Evolutionary conservation across 2,888 invertebrate genomes (phyloP).

Genomic region (Lepidochitona cinerea): DNA sequence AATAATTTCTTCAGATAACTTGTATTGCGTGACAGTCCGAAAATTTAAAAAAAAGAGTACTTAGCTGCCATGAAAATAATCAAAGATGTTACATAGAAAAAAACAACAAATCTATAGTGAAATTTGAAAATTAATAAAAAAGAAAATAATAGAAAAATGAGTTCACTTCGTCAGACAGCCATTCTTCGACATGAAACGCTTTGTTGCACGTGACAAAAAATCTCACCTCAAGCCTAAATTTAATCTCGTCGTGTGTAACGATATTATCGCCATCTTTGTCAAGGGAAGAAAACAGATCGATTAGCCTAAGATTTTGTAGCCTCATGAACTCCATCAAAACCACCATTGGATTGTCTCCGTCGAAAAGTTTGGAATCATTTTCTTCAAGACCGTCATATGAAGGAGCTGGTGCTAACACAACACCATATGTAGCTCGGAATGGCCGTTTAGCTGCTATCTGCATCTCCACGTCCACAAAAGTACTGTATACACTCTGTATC

Average conservation of each 20-base stretch:
- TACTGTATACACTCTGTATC: neutral
- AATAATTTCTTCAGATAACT: too few species aligned
- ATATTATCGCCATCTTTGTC: conserved; percentile 33
- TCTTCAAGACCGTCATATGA: neutral
- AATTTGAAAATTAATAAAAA: too few species aligned
- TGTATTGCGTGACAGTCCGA: too few species aligned
- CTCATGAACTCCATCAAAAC: conserved; percentile 62
- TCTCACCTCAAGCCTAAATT: conserved; percentile 17
- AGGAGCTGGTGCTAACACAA: neutral
- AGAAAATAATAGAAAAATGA: too few species aligned
- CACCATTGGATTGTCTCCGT: conserved; percentile 41
- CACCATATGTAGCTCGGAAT: neutral
- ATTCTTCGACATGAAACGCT: too few species aligned
- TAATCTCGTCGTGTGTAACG: conserved; percentile 18
- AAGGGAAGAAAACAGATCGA: conserved; percentile 59
- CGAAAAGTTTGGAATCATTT: neutral
- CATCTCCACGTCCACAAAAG: neutral
- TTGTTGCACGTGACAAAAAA: too few species aligned
- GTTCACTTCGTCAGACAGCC: too few species aligned
- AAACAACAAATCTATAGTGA: too few species aligned
- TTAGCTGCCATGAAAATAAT: too few species aligned
- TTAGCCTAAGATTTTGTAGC: conserved; percentile 56
- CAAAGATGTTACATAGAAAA: too few species aligned
- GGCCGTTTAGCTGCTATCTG: neutral
- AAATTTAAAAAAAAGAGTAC: too few species aligned